Evolutionary conservation across 2,113 vertebrate species (phyloP), one percentile per base, ranked within the genome.

Genomic region (Plotosus lineatus): DNA sequence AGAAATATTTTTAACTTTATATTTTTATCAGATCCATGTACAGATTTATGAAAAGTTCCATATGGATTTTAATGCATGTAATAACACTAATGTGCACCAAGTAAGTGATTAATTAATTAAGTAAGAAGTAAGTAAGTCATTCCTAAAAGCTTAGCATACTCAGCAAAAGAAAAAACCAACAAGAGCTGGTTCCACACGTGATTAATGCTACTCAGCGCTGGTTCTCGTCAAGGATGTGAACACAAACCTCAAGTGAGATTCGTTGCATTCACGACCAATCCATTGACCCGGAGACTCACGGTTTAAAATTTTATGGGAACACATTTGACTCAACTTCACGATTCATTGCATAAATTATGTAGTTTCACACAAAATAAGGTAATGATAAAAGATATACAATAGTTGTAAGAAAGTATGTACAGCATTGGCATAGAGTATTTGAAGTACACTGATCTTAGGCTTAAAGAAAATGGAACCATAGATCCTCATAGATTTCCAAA

Each of bases 221-320:
- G 26, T 2, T 10, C 69, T 11, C 8, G 6, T 19, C 15, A 72
- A 48, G 68, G 26, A 10, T 72, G 69, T 33, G 17, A 72, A 50
- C 23, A 15, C 7, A 50, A 50, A 72, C 44, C 28, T n/a, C 44
- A 6, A 48, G 44, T n/a, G 8, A 28, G 66, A 71, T 71, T 46
- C 28, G 44, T 71, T 71, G 68, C 68, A 71, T 48, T 50, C 31
- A 51, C 33, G 46, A 17, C 28, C 69, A 73, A 12, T 51, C 19
- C 14, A 51, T 0, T 73, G 28, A 72, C 46, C 69, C 69, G 21
- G 7, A 73, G 51, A 31, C 11, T 26, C 46, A 51, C 36, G 31
- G 69, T 31, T 73, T 73, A 73, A 73, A 51, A 73, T 73, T 73
- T 73, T 51, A 73, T 73, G 28, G 69, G 11, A 77, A 77, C 75